Percentiles rank a stretch among this genome's conserved stretches.
These are phyloP conservation scores for Anser cygnoides DNA, from an alignment of 2,113 vertebrate species.

Conservation along the genomic window DNA sequence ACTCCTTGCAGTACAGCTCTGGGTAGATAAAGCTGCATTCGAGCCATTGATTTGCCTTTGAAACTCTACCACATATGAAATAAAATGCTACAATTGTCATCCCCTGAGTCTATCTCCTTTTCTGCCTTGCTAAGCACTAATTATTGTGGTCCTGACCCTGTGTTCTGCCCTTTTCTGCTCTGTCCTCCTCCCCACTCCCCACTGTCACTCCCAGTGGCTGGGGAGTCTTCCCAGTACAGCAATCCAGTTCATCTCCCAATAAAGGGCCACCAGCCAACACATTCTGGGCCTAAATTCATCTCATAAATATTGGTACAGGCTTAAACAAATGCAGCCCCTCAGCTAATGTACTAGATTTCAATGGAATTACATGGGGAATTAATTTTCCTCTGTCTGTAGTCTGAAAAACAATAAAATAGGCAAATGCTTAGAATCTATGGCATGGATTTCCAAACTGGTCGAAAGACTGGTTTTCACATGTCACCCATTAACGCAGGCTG, in stretches of 20 bases:
- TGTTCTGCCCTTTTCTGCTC: not conserved
- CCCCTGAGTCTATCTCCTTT: not conserved
- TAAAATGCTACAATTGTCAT: not conserved
- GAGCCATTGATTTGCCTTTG: not conserved
- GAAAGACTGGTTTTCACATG: not conserved
- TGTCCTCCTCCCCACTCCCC: not conserved
- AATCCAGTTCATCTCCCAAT: conserved; percentile 13
- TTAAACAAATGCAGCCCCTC: conserved; percentile 37
- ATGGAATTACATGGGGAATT: conserved; percentile 53
- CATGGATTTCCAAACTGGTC: not conserved
- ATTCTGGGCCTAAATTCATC: conserved; percentile 52
- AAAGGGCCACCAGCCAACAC: conserved; percentile 43
- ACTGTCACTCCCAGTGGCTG: not conserved
- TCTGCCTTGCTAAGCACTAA: conserved; percentile 18
- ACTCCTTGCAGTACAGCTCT: not conserved
- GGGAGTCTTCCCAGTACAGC: not conserved
- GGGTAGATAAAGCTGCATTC: not conserved
- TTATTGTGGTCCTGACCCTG: not conserved
- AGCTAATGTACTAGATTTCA: conserved; percentile 32
- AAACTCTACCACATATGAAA: not conserved
- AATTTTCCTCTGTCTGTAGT: conserved; percentile 35
- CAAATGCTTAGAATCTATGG: not conserved
- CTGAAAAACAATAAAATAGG: conserved; percentile 49
- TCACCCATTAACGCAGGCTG: not conserved
- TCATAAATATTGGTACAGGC: conserved; percentile 27